phyloP scores from a whole-genome alignment of 2,113 vertebrate genomes.

The Thamnaconus septentrionalis region DNA sequence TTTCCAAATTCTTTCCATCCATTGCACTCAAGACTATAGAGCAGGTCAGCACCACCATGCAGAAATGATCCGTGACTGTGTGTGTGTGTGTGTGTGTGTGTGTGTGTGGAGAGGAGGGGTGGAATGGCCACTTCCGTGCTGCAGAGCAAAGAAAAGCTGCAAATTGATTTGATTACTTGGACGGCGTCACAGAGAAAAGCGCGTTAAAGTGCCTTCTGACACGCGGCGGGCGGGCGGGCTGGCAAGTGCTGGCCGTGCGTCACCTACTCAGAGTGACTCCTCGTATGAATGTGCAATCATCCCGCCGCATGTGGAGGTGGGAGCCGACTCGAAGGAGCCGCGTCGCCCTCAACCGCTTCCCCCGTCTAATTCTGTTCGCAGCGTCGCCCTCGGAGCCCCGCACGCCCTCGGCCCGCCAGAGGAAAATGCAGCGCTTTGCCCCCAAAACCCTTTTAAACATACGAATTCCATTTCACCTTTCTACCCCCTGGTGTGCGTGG shows the following conservation, averaged over 20 bases:
- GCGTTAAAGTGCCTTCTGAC: conserved; percentile 40
- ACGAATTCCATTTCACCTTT: conserved; percentile 63
- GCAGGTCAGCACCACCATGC: too few relatives aligned
- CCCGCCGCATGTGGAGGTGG: conserved; percentile 26
- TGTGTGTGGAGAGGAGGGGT: too few relatives aligned
- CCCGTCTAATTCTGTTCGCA: conserved; percentile 32
- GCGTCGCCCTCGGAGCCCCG: too few relatives aligned
- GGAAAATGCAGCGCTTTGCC: too few relatives aligned
- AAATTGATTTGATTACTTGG: conserved; percentile 47
- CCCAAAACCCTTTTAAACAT: conserved; percentile 52
- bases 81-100: too few relatives aligned
- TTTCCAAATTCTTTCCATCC: too few relatives aligned
- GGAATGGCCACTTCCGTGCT: too few relatives aligned
- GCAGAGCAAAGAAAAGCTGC: conserved; percentile 38
- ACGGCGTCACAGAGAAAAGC: conserved; percentile 31
- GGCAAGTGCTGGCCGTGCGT: conserved; percentile 41
- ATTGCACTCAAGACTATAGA: too few relatives aligned
- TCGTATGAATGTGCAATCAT: conserved; percentile 26
- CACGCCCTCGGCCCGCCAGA: too few relatives aligned
- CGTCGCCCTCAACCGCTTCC: conserved; percentile 23
- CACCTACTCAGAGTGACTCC: conserved; percentile 32
- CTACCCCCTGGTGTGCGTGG: conserved; percentile 23
- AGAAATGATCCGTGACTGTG: too few relatives aligned
- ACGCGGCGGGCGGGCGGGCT: conserved; percentile 28
- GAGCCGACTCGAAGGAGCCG: conserved; percentile 13